Base-by-base conservation (phyloP, 2,888 invertebrate genomes). In the Hemistola chrysoprasaria region DNA sequence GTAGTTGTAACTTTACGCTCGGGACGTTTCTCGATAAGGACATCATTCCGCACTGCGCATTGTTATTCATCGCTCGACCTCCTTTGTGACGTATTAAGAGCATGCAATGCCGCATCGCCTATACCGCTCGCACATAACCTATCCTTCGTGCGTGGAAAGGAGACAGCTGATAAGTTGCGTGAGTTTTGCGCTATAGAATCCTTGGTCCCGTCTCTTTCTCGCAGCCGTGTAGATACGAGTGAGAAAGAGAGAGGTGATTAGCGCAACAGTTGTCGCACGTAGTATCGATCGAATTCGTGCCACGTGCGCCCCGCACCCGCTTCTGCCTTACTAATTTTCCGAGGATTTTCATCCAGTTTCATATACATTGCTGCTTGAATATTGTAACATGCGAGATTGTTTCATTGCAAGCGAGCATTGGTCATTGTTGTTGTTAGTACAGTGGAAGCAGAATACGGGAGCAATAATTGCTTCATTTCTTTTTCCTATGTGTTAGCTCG, bases 1-100 rank as follows among this genome's bases (percentile, higher is more conserved):
- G 16, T 24, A 33, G 40, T 32, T 46, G 53, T 53, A 40, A 40
- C 42, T 43, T 58, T 48, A 50, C 57, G 50, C 57, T 34, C 50
- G 48, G 45, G 59, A 51, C 60, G 51, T 57, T 56, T 65, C 63
- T 73, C 74, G 65, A 62, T 78, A 75, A 81, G 84, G 84, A 84
- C 82, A 80, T 78, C 74, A 77, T 78, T 82, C 83, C 86, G 87
- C 85, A 86, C 81, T 85, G 84, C 82, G 87, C 87, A 87, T 86
- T 85, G 85, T 85, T 85, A 83, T 85, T 87, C 85, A 83, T 82
- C 78, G 66, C 65, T 66, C 83, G 85, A 84, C 85, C 85, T 84
- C 83, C 75, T 82, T 83, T 76, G 75, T 80, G 80, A 81, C 83
- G 83, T 78, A 78, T 78, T 72, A 74, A 75, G 77, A 76, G 69